Evolutionary conservation across 1,140 invertebrate genomes (phyloP).

Genomic region (Aphaenogaster ashmeadi): DNA sequence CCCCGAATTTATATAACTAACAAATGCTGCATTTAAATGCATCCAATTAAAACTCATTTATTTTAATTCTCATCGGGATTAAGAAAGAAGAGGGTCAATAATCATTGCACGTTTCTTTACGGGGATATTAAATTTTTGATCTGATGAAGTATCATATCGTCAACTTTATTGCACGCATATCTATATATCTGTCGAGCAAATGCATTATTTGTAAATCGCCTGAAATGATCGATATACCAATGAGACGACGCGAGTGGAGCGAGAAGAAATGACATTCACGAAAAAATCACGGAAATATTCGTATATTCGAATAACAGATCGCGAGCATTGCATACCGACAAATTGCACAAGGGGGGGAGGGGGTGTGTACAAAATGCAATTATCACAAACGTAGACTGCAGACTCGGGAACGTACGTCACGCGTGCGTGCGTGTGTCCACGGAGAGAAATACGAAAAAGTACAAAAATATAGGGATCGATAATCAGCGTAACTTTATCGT

Average conservation of each 20-base stretch:
- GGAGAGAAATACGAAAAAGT: constrained; percentile 48
- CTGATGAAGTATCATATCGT: not conserved
- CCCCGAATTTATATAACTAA: not conserved
- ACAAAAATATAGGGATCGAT: constrained; percentile 56
- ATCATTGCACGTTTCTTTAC: not conserved
- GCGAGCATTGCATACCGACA: not conserved
- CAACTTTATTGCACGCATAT: constrained; percentile 3
- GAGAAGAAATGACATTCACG: not conserved
- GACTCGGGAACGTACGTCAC: not conserved
- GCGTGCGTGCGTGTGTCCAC: not conserved
- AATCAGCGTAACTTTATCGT: constrained; percentile 34
- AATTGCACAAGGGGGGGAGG: not conserved
- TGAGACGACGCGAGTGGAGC: not conserved
- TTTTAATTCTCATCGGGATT: not conserved
- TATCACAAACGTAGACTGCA: constrained; percentile 51
- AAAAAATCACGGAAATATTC: constrained; percentile 42
- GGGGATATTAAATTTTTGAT: not conserved
- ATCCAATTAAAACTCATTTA: not conserved
- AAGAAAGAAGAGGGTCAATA: not conserved
- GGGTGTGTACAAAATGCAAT: constrained; percentile 48
- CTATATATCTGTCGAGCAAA: constrained; percentile 13
- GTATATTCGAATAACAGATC: constrained; percentile 14
- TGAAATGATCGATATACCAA: constrained; percentile 2
- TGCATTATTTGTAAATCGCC: not conserved
- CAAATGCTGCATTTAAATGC: not conserved